Base-by-base conservation (phyloP, 2,797 vertebrate species). In the Lates japonicus region DNA sequence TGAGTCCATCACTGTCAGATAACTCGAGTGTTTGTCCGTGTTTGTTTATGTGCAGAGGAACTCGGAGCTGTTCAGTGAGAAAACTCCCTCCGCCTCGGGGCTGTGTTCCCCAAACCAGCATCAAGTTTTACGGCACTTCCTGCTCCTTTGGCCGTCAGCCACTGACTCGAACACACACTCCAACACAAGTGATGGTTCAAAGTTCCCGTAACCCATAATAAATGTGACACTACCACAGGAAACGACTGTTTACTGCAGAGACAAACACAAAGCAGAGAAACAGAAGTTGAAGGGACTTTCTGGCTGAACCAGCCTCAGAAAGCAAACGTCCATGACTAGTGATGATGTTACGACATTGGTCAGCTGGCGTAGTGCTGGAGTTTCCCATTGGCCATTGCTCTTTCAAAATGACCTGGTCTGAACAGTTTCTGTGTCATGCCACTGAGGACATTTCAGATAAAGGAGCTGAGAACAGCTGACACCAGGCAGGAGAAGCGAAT, bases 61-160 rank as follows among this genome's bases (percentile, higher is more conserved):
- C n/a, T 25, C 4, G 2, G 39, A 39, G 41, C 49, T 51, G 20
- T 20, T 44, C 57, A 58, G 19, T 0, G 4, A 55, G 60, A 68
- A 54, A 49, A 55, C 81, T 2, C 57, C 76, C 70, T 80, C 35
- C n/a, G 8, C 60, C 62, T 58, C n/a, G 72, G 54, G 60, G 54
- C 64, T 19, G 12, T 20, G 1, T 4, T 57, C 65, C 68, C 82
- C 55, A 62, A 74, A 79, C 55, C 48, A 71, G 20, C 71, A 71
- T 80, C 44, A 76, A 11, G 25, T 71, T 84, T 85, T 64, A 81
- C 76, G 54, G 63, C 64, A 65, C 61, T 74, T 82, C 76, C 82
- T 79, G 74, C 20, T 54, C 29, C 31, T 52, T 14, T 17, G 55
- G 63, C 65, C 67, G 73, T 63, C 17, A 54, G 1, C 0, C 61